phyloP scores from a whole-genome alignment of 1,140 invertebrate genomes.

The Drosophila rhopaloa region DNA sequence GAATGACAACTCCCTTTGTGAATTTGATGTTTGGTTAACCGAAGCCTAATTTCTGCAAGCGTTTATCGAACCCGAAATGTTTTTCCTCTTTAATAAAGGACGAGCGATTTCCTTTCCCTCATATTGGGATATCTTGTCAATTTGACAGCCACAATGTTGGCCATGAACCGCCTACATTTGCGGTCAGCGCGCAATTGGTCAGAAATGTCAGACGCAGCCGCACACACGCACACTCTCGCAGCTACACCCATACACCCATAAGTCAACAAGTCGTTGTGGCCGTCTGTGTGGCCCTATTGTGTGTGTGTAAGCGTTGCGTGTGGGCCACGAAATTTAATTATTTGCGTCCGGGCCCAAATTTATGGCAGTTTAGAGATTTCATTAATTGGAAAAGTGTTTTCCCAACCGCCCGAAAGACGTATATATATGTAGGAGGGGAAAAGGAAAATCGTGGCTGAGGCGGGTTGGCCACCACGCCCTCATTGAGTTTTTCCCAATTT shows the following conservation, averaged over 20 bases:
- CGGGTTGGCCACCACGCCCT: not conserved
- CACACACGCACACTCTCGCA: constrained; percentile 5
- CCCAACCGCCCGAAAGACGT: constrained; percentile 16
- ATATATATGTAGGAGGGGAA: not conserved
- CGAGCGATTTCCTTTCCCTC: constrained; percentile 1
- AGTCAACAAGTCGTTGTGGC: constrained; percentile 67
- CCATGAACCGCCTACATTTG: constrained; percentile 62
- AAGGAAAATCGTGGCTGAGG: too few species aligned
- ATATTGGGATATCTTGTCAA: constrained; percentile 42
- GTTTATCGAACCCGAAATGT: not conserved
- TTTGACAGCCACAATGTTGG: constrained; percentile 43
- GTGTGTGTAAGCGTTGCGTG: constrained; percentile 39
- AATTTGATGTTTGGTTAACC: not conserved
- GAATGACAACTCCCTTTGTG: not conserved
- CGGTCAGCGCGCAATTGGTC: constrained; percentile 57
- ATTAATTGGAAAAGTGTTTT: constrained; percentile 84
- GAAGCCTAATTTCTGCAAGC: not conserved
- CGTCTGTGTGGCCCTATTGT: constrained; percentile 25
- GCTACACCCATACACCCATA: constrained; percentile 22
- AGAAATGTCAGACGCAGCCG: constrained; percentile 57
- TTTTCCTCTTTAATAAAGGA: constrained; percentile 17
- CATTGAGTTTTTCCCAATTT: constrained; percentile 48
- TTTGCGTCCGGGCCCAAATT: constrained; percentile 75
- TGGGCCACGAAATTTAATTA: constrained; percentile 79
- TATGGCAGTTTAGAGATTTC: constrained; percentile 84